Conservation (phyloP, 2,797 vertebrate species). For the Fundulus diaphanus region DNA sequence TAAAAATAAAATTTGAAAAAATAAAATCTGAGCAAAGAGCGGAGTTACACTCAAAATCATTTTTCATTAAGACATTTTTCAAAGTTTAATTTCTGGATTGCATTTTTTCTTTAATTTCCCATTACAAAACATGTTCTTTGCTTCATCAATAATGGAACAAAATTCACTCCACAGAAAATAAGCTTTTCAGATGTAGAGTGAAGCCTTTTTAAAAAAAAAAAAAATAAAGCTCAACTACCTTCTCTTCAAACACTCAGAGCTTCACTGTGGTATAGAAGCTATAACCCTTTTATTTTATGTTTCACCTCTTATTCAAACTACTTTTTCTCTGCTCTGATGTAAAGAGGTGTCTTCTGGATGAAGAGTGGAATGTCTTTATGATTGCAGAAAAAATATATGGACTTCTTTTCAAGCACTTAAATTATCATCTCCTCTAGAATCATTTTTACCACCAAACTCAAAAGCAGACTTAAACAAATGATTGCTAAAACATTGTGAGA, state of each 20-base stretch:
- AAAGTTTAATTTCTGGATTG: too few species aligned
- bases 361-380: background rate
- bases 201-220: background rate
- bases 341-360: background rate
- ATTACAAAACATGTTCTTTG: too few species aligned
- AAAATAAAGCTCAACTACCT: background rate
- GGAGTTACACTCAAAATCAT: too few species aligned
- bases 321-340: background rate
- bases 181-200: background rate
- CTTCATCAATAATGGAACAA: too few species aligned
- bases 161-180: background rate
- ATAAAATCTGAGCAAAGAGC: too few species aligned
- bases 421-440: background rate
- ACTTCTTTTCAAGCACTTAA: background rate
- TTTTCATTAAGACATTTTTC: too few species aligned
- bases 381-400: background rate
- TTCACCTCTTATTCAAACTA: background rate
- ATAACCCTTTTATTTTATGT: background rate
- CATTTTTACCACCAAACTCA: conserved; percentile 1
- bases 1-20: too few species aligned
- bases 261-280: background rate
- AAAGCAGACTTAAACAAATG: background rate
- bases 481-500: background rate
- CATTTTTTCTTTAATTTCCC: too few species aligned
- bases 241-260: background rate